Evolutionary conservation across 2,113 vertebrate species (phyloP), one percentile per base, ranked within the genome.

Genomic region (Puma concolor): DNA sequence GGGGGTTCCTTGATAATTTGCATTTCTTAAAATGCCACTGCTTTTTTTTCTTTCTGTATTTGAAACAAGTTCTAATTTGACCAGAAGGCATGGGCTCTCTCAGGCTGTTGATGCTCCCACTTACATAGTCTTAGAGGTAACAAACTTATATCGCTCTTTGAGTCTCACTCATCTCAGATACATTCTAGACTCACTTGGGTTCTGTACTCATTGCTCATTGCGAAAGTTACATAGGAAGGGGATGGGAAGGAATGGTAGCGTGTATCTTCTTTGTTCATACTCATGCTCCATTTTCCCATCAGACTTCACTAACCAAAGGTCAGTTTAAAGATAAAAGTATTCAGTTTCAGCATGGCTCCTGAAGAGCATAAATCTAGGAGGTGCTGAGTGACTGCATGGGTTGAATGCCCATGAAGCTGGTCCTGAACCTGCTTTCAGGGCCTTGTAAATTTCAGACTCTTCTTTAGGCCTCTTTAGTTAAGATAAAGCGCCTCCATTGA

Each of bases 351-450:
- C 15, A 41, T 48, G 57, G 11, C 1, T 89, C 19, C 31, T 77
- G 1, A 63, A 85, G 3, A 85, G 7, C 52, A 31, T 82, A 85
- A 60, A 71, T 6, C 4, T 44, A 25, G 16, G 7, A 6, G 48
- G 50, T 0, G 5, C n/a, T 38, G 19, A 64, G 17, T 17, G n/a
- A 29, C 36, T 57, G 0, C 0, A 7, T 1, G 63, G 48, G 7
- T 52, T 38, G 19, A 1, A 27, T 7, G 10, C 52, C 16, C 19
- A 16, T 60, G 23, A 91, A 67, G 11, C 15, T 93, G 17, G 2
- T 27, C 1, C 13, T 69, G 44, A 54, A 7, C n/a, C 29, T 82
- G 44, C 2, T 86, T 81, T 77, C 19, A 60, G 74, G 23, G 9
- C 67, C 9, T 64, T 88, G 36, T 41, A 48, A 50, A 14, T 77